These are phyloP conservation scores for Suricata suricatta DNA, from an alignment of 2,113 vertebrate species.

Conservation along the genomic window DNA sequence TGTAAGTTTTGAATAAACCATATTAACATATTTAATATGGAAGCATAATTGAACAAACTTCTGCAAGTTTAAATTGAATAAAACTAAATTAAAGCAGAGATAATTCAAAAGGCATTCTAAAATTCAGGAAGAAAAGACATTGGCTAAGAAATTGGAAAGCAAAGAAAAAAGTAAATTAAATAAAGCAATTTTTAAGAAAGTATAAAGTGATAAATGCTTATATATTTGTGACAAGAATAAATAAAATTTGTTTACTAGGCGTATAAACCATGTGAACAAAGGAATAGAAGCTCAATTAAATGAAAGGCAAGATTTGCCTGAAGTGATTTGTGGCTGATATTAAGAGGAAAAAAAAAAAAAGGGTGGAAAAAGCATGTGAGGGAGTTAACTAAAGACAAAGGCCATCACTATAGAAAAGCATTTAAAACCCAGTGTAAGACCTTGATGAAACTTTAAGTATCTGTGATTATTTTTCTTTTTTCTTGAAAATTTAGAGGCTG, in stretches of 20 bases:
- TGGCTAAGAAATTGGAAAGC: neutral
- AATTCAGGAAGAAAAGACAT: neutral
- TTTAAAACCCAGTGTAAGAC: neutral
- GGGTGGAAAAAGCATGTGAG: neutral
- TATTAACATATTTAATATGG: neutral
- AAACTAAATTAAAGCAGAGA: neutral
- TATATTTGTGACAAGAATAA: neutral
- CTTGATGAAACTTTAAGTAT: neutral
- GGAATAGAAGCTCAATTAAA: neutral
- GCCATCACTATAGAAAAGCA: neutral
- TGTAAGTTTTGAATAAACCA: neutral
- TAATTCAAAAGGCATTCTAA: neutral
- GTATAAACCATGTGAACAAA: neutral
- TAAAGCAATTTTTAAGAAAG: neutral
- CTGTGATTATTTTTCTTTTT: neutral
- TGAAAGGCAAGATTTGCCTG: neutral
- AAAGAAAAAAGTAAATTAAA: neutral
- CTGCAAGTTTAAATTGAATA: neutral
- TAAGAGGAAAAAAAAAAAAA: neutral
- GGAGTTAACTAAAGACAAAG: neutral
- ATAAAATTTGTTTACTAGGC: neutral
- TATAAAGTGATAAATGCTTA: neutral
- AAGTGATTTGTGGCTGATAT: neutral
- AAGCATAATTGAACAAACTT: neutral
- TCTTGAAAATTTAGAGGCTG: neutral